Evolutionary conservation across 1,140 invertebrate genomes (phyloP).

Genomic region (Dolichoris vasculosae): DNA sequence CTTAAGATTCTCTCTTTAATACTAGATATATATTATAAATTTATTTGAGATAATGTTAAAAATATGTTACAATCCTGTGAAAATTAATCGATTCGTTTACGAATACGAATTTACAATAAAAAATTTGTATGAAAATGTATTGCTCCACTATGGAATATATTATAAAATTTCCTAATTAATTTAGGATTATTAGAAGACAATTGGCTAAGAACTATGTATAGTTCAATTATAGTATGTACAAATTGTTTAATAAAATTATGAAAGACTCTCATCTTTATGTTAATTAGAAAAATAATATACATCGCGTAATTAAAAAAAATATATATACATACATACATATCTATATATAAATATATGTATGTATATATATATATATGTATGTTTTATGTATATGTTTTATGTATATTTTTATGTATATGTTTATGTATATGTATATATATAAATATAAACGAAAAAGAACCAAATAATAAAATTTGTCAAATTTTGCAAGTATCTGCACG

Average conservation of each 20-base stretch:
- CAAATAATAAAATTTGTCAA: background rate
- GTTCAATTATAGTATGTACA: background rate
- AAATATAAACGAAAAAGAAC: background rate
- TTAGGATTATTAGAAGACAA: conserved; percentile 6
- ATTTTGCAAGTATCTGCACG: background rate
- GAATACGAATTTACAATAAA: too few relatives aligned
- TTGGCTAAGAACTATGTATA: background rate
- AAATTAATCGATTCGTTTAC: background rate
- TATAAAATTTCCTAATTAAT: conserved; percentile 35
- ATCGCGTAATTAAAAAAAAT: background rate
- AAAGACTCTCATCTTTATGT: background rate
- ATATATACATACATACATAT: too few relatives aligned
- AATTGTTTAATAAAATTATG: background rate
- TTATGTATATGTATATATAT: too few relatives aligned
- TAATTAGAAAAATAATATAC: background rate
- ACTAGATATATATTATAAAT: conserved; percentile 34
- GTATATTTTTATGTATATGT: too few relatives aligned
- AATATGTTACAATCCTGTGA: background rate
- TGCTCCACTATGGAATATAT: background rate
- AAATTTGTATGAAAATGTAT: conserved; percentile 30
- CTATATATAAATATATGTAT: too few relatives aligned
- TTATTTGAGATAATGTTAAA: background rate
- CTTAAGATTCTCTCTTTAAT: background rate
- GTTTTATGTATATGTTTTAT: too few relatives aligned
- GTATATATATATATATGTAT: too few relatives aligned